Percentiles rank a stretch among this genome's conserved stretches.
These are phyloP conservation scores for Hippocampus zosterae DNA, from an alignment of 2,113 vertebrate genomes.

Conservation along the genomic window DNA sequence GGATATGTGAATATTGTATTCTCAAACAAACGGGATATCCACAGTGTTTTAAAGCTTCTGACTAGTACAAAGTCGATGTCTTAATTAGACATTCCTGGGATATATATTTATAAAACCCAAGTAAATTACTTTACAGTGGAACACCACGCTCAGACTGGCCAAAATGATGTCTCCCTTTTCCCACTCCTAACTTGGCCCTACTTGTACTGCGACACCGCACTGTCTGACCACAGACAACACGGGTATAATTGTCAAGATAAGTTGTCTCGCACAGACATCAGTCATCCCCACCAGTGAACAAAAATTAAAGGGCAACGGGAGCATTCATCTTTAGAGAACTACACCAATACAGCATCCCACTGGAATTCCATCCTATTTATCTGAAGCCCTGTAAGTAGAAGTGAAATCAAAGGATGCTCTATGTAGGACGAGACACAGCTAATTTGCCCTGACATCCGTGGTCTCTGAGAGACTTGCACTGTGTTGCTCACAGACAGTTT, in stretches of 20 bases:
- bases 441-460: conserved; percentile 78
- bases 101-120: too few relatives aligned
- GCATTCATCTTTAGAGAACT: conserved; percentile 32
- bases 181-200: neutral
- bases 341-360: conserved; percentile 52
- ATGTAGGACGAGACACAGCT: conserved; percentile 65
- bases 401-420: conserved; percentile 69
- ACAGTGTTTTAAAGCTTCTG: too few relatives aligned
- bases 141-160: neutral
- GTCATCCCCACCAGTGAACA: conserved; percentile 30
- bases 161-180: neutral
- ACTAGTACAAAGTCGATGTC: too few relatives aligned
- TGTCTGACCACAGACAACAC: conserved; percentile 45
- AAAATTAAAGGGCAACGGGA: conserved; percentile 57
- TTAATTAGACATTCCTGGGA: neutral
- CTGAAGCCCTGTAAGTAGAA: conserved; percentile 60
- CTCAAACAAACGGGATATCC: too few relatives aligned
- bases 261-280: conserved; percentile 28
- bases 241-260: conserved; percentile 21
- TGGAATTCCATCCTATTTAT: conserved; percentile 67
- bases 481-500: conserved; percentile 72
- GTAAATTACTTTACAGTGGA: neutral
- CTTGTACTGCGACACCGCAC: conserved; percentile 25
- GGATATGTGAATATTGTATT: too few relatives aligned
- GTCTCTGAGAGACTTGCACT: conserved; percentile 62